Percentiles rank a stretch among this genome's conserved stretches.
phyloP scores from a whole-genome alignment of 2,113 vertebrate genomes.

The Triplophysa tibetana region DNA sequence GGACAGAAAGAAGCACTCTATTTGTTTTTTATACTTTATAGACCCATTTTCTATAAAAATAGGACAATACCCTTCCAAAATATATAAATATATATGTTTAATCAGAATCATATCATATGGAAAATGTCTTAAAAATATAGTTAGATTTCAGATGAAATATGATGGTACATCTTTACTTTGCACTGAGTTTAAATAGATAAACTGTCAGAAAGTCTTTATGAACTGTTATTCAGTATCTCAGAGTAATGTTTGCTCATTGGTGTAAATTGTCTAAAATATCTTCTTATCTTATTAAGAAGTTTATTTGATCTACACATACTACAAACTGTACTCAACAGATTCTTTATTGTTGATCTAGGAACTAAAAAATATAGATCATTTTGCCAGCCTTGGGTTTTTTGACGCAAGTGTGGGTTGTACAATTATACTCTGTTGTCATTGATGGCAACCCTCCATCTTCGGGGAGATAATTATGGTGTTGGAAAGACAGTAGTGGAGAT shows the following conservation, averaged over 20 bases:
- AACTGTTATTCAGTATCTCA: slow-evolving; percentile 32
- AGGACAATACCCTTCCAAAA: background rate
- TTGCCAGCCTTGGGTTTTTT: slow-evolving; percentile 53
- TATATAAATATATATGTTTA: background rate
- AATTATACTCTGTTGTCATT: slow-evolving; percentile 42
- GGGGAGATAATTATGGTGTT: slow-evolving; percentile 53
- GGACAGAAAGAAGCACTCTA: too few relatives aligned
- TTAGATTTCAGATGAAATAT: background rate
- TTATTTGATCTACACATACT: slow-evolving; percentile 53
- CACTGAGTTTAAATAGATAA: slow-evolving; percentile 18
- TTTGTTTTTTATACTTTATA: too few relatives aligned
- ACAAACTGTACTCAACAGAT: slow-evolving; percentile 51
- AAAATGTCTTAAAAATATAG: too few relatives aligned
- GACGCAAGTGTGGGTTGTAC: slow-evolving; percentile 43
- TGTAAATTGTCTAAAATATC: slow-evolving; percentile 57
- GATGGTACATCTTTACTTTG: background rate
- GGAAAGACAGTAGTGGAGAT: slow-evolving; percentile 39
- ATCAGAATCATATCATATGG: too few relatives aligned
- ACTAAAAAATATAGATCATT: slow-evolving; percentile 23
- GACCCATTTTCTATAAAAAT: background rate
- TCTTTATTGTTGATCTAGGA: too few relatives aligned
- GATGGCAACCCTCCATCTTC: slow-evolving; percentile 42
- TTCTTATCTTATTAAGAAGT: slow-evolving; percentile 61
- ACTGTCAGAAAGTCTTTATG: slow-evolving; percentile 23
- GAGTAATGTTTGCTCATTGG: slow-evolving; percentile 54